Base-by-base conservation (phyloP, 2,113 vertebrate species). In the Mesoclemmys tuberculata region DNA sequence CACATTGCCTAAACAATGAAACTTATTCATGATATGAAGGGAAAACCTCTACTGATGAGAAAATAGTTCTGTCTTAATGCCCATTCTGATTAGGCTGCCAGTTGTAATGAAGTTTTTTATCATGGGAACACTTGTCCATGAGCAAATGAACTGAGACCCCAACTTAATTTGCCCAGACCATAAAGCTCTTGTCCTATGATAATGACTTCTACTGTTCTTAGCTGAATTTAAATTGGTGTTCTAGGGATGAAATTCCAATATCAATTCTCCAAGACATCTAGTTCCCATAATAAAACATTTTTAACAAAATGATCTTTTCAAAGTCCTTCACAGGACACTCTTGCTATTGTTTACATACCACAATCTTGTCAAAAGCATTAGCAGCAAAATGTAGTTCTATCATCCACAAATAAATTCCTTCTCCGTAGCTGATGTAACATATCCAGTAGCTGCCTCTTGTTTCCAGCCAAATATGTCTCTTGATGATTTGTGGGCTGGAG, bases 361-460 rank as follows among this genome's bases (percentile, higher is more conserved):
- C 21, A 35, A 9, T 21, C 4, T 0, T 87, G 31, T 19, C 27
- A 2, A 3, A 19, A 64, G 2, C 1, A 3, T 49, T 44, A 58
- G 11, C 6, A 46, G 24, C 38, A 55, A 75, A 74, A 41, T 74
- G 10, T 41, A 74, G 14, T 83, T 82, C 29, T 24, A 49, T 74
- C 35, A 61, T 6, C 5, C 26, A 46, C 26, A 38, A 35, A 2
- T 5, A 10, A 1, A 0, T 58, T 58, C 29, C 19, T 49, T 78
- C 3, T 3, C 14, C 41, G 26, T 92, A 75, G 3, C 18, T 80
- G 5, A 11, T 71, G 21, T 21, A 68, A 44, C 35, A 10, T n/a
- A 35, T 68, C 31, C 18, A n/a, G 35, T 5, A 51, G n/a, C 51
- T 84, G 14, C 56, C 27, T 10, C 29, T 68, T 41, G 52, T 83